These are phyloP conservation scores for Drosophila nannoptera DNA, from an alignment of 1,140 invertebrate genomes.

Conservation along the genomic window DNA sequence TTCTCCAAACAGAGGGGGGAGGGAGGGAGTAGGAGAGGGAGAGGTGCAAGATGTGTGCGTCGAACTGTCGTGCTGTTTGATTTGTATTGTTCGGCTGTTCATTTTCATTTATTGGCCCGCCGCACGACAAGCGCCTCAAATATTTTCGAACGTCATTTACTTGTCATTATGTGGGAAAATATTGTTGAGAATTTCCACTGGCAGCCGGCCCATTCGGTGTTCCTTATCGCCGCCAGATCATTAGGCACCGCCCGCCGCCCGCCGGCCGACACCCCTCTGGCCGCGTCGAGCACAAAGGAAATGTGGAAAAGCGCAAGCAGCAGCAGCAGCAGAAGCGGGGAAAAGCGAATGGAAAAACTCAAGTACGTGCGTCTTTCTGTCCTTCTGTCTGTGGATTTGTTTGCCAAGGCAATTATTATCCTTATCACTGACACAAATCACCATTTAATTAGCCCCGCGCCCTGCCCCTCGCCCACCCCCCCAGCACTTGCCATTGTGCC, in stretches of 20 bases:
- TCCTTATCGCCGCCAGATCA: constrained; percentile 61
- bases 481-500: constrained; percentile 63
- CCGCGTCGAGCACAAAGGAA: background rate
- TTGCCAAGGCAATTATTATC: constrained; percentile 70
- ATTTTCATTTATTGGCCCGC: constrained; percentile 63
- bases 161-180: constrained; percentile 47
- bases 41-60: background rate
- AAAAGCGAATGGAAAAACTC: constrained; percentile 22
- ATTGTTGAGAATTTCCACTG: constrained; percentile 33
- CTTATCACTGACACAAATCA: constrained; percentile 74
- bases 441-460: constrained; percentile 73
- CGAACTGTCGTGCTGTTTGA: constrained; percentile 48
- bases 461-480: constrained; percentile 22
- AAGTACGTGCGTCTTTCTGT: constrained; percentile 36
- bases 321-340: too few species aligned
- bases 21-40: background rate
- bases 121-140: constrained; percentile 58
- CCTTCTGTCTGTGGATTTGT: constrained; percentile 52
- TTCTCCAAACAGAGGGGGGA: constrained; percentile 59
- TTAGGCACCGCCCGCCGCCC: constrained; percentile 51
- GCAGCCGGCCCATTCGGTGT: constrained; percentile 44
- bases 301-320: constrained; percentile 5
- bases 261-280: constrained; percentile 10
- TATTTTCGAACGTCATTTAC: constrained; percentile 65
- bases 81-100: constrained; percentile 28